Base-by-base conservation (phyloP, 2,113 vertebrate species). In the Odocoileus virginianus region DNA sequence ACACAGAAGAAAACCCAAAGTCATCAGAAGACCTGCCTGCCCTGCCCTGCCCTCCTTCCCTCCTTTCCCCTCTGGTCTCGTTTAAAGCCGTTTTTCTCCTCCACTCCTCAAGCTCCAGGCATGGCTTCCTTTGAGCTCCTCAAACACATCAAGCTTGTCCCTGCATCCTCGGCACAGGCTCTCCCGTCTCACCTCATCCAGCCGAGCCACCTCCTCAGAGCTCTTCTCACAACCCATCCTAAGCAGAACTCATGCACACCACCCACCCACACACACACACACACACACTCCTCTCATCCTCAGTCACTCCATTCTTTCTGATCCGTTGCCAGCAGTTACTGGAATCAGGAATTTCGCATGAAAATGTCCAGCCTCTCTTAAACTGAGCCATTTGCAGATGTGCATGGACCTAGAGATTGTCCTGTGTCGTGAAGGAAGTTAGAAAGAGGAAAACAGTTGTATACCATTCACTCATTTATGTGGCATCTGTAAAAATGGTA, bases 21-120 rank as follows among this genome's bases (percentile, higher is more conserved):
- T 82, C 33, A 11, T n/a, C 33, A 1, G 6, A 14, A n/a, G 84
- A 25, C 17, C 30, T 6, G 8, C 17, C 4, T 0, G 1, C 2
- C 17, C 43, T 0, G n/a, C 16, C 47, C 17, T 1, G 16, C 19
- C 81, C 13, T 1, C 67, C 15, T 19, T 30, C 25, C 27, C 5
- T 1, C 67, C 15, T 21, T 30, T 33, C 27, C 5, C 40, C 7
- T 1, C 4, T 16, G 0, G 61, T 3, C 45, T 89, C 64, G 2
- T 33, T 33, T 3, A 19, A 45, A 57, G 36, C 60, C 36, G 0
- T 60, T 61, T 40, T 54, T 74, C 33, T 36, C 16, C 61, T 81
- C 60, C 5, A 2, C 7, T 33, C 78, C 8, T 1, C 0, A 14
- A 67, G 47, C 55, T n/a, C 30, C 58, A 40, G 61, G 16, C 28